A percentile compares a stretch with the other conserved stretches of the same genome.
phyloP scores from a whole-genome alignment of 2,113 vertebrate species.

The Marmota monax region DNA sequence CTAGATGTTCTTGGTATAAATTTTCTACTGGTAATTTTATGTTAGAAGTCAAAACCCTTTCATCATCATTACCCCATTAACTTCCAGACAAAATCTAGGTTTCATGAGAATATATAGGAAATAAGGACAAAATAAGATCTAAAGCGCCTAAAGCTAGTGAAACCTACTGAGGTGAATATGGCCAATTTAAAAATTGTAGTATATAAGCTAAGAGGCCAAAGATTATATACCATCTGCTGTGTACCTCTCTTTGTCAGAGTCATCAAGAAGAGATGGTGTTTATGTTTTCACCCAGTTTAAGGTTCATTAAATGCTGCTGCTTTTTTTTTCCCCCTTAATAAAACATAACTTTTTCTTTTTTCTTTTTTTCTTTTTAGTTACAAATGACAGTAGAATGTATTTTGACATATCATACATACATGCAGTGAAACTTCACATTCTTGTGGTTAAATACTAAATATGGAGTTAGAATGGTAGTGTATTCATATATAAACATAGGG shows the following conservation, averaged over 20 bases:
- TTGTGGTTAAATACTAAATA: too few relatives aligned
- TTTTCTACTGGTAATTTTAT: conserved; percentile 23
- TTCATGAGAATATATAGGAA: background rate
- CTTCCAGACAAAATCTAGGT: background rate
- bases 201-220: background rate
- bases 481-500: too few relatives aligned
- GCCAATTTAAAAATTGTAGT: background rate
- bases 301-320: too few relatives aligned
- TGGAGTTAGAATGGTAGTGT: too few relatives aligned
- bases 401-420: too few relatives aligned
- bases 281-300: background rate
- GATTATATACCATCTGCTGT: background rate
- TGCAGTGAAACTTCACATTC: too few relatives aligned
- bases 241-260: background rate
- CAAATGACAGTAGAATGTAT: too few relatives aligned
- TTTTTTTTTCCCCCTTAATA: too few relatives aligned
- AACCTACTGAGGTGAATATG: background rate
- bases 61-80: background rate
- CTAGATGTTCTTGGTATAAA: conserved; percentile 4
- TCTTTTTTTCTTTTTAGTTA: too few relatives aligned
- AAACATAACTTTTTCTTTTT: too few relatives aligned
- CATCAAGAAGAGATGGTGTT: background rate
- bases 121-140: background rate
- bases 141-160: conserved; percentile 9
- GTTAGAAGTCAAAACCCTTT: background rate